Evolutionary conservation across 2,888 invertebrate genomes (phyloP), one percentile per base, ranked within the genome.

Genomic region (Rhaphigaster nebulosa): DNA sequence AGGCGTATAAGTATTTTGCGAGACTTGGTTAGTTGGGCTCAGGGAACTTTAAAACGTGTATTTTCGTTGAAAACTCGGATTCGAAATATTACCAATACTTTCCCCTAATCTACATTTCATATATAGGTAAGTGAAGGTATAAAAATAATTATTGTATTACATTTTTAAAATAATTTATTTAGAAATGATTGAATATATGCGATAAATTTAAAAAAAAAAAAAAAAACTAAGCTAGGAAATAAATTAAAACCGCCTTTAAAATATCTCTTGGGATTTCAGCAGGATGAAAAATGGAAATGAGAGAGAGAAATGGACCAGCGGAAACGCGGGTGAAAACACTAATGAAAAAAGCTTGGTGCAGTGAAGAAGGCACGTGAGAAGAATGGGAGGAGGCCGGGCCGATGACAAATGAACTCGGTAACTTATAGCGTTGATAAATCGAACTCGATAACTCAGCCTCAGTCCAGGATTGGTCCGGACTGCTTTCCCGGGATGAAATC

Each of bases 261-360:
- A 65, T 8, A 60, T 34, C 65, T 65, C 65, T 65, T 18, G 65
- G 65, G 65, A 65, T 65, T 65, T 65, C 65, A 65, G 65, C 29
- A 29, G 29, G 29, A 65, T 65, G 65, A 65, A 65, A 65, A 65
- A 65, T 65, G 65, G 29, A 65, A 65, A 65, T 65, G 70, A 76
- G 70, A 38, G 70, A 76, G 70, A 76, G 38, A 76, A 38, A 76
- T 34, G 38, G 70, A 76, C 34, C 70, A 76, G 38, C 20, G 70
- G 23, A 38, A 76, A 76, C 38, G 70, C 70, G 34, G 20, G 34
- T 34, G 38, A 76, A 76, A 76, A 76, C 70, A 76, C 70, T 76
- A 76, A 76, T 38, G 70, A 76, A 76, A 76, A 76, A 76, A 76
- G 70, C 70, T 76, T 20, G 34, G 70, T 76, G 38, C 34, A 76